phyloP scores from a whole-genome alignment of 2,113 vertebrate species.

The Sclerurus mexicanus region DNA sequence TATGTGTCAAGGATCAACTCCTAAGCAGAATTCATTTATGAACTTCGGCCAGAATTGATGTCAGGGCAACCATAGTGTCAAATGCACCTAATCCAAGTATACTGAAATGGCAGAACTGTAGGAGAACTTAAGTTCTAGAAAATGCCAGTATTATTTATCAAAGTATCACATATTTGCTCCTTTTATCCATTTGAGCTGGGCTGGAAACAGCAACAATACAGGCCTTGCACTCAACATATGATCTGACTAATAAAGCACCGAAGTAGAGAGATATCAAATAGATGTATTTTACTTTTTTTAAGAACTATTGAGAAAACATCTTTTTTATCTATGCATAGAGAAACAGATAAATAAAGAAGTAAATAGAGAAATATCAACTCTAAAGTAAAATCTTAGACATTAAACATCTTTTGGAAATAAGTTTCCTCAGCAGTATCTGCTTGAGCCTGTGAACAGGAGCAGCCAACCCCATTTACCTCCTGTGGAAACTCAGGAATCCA shows the following conservation, averaged over 20 bases:
- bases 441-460: neutral
- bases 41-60: neutral
- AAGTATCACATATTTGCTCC: neutral
- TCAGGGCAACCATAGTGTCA: neutral
- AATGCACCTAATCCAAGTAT: neutral
- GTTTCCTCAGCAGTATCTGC: neutral
- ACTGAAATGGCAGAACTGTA: neutral
- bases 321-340: neutral
- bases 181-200: neutral
- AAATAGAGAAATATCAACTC: neutral
- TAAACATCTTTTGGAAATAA: neutral
- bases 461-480: rapidly evolving
- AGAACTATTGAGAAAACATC: neutral
- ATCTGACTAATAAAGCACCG: neutral
- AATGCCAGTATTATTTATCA: neutral
- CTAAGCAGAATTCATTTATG: neutral
- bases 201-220: neutral
- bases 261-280: neutral
- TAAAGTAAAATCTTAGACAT: too few relatives aligned
- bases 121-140: neutral
- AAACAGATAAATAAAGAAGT: neutral
- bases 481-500: neutral
- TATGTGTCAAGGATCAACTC: neutral
- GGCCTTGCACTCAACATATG: rapidly evolving
- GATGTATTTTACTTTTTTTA: neutral